phyloP scores from a whole-genome alignment of 1,140 invertebrate species.

The Sminthurides bifidus region DNA sequence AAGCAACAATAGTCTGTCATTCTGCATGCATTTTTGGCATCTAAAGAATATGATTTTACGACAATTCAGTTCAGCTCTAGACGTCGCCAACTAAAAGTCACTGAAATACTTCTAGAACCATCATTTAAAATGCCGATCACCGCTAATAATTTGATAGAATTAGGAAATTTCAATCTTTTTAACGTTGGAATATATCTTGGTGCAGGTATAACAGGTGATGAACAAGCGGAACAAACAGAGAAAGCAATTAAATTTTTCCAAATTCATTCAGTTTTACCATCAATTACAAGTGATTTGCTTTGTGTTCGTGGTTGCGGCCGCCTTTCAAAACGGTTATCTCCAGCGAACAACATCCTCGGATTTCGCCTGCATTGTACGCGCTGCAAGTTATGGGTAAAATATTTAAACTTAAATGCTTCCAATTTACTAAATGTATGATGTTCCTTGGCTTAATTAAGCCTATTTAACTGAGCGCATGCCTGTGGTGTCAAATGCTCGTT shows the following conservation, averaged over 20 bases:
- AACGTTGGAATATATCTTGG: neutral
- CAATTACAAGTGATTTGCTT: neutral
- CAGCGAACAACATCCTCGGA: neutral
- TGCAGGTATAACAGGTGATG: neutral
- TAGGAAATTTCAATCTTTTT: neutral
- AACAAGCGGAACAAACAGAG: neutral
- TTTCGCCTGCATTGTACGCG: neutral
- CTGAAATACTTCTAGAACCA: too few species aligned
- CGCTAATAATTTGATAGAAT: neutral
- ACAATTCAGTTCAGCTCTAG: too few species aligned
- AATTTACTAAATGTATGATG: too few species aligned
- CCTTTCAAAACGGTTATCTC: neutral
- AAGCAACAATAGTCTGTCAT: too few species aligned
- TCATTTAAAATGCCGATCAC: too few species aligned
- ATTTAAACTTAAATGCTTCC: neutral
- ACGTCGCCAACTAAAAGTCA: too few species aligned
- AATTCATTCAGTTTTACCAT: neutral
- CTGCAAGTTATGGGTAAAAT: neutral
- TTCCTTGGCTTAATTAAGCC: too few species aligned
- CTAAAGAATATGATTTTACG: too few species aligned
- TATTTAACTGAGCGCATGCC: too few species aligned
- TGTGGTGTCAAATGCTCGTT: too few species aligned
- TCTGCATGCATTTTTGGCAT: too few species aligned
- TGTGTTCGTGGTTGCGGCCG: neutral
- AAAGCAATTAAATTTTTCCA: neutral